Evolutionary conservation across 2,888 invertebrate genomes (phyloP).

Genomic region (Ashinkailepas kermadecensis): DNA sequence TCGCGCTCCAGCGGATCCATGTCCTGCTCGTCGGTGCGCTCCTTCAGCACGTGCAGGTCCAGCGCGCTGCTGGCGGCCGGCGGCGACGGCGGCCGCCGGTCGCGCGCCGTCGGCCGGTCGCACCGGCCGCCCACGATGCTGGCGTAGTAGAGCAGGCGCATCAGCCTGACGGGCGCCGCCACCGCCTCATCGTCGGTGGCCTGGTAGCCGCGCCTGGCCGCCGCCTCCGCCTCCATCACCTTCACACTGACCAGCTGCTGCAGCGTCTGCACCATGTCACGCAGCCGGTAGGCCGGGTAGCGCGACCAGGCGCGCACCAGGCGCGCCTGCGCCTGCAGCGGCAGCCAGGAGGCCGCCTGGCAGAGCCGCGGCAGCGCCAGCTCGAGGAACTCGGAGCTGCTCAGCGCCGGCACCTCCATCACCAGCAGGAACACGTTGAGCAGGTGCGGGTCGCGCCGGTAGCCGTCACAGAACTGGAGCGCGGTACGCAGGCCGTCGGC

Average conservation of each 20-base stretch:
- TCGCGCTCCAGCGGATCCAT: slow-evolving; percentile 59
- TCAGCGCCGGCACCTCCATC: slow-evolving; percentile 65
- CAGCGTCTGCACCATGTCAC: slow-evolving; percentile 55
- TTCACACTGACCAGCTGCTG: slow-evolving; percentile 82
- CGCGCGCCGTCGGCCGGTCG: slow-evolving; percentile 43
- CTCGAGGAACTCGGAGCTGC: slow-evolving; percentile 72
- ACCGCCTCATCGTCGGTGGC: slow-evolving; percentile 9
- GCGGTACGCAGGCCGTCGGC: slow-evolving; percentile 1
- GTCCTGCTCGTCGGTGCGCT: slow-evolving; percentile 31
- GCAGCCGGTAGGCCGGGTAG: slow-evolving; percentile 50
- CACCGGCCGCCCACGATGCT: slow-evolving; percentile 7
- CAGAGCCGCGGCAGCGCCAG: slow-evolving; percentile 63
- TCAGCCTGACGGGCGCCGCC: neutral
- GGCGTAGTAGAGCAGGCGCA: slow-evolving; percentile 20
- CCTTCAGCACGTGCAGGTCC: slow-evolving; percentile 41
- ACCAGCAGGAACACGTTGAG: slow-evolving; percentile 61
- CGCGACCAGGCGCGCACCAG: slow-evolving; percentile 72
- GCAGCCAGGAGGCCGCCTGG: slow-evolving; percentile 64
- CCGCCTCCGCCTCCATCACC: slow-evolving; percentile 62
- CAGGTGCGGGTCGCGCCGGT: slow-evolving; percentile 45
- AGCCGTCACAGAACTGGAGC: slow-evolving; percentile 31
- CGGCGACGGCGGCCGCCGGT: slow-evolving; percentile 54
- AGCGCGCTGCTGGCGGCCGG: slow-evolving; percentile 36
- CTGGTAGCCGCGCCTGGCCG: neutral
- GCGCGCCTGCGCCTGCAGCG: slow-evolving; percentile 66